Percentiles rank a stretch among this genome's conserved stretches.
Conservation (phyloP, 2,888 invertebrate genomes). For the Saturnia pavonia region DNA sequence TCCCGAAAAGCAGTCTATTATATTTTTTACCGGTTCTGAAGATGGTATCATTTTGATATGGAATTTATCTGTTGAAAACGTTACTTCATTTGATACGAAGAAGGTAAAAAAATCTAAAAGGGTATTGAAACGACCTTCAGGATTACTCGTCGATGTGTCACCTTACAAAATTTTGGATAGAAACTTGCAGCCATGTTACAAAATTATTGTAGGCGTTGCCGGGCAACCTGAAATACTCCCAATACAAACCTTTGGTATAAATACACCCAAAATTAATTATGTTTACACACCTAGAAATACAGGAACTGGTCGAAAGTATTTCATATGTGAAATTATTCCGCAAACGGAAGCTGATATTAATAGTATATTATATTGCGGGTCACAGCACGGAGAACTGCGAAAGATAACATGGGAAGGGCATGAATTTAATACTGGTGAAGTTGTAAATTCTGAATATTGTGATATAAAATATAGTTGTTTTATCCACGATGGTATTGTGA, state of each 20-base stretch:
- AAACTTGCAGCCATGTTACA: constrained; percentile 84
- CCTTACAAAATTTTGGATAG: constrained; percentile 82
- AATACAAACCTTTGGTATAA: constrained; percentile 70
- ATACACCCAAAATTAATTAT: constrained; percentile 58
- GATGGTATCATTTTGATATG: constrained; percentile 88
- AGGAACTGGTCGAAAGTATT: constrained; percentile 69
- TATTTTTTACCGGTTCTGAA: constrained; percentile 84
- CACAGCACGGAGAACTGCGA: constrained; percentile 71
- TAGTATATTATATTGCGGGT: constrained; percentile 59
- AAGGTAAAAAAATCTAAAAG: constrained; percentile 72
- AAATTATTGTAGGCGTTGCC: constrained; percentile 71
- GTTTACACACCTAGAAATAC: constrained; percentile 52
- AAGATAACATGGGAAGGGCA: constrained; percentile 85
- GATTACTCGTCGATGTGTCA: constrained; percentile 82
- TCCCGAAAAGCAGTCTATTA: constrained; percentile 70
- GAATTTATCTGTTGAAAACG: constrained; percentile 83
- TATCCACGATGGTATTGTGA: constrained; percentile 88
- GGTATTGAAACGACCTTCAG: constrained; percentile 78
- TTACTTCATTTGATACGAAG: constrained; percentile 55
- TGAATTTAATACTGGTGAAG: constrained; percentile 83
- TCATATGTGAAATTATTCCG: constrained; percentile 53
- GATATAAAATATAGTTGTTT: constrained; percentile 69
- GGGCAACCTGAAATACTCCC: constrained; percentile 64
- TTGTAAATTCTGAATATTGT: constrained; percentile 82
- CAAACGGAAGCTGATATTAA: constrained; percentile 58